Percentiles rank a stretch among this genome's conserved stretches.
Conservation (phyloP, 2,888 invertebrate species). For the Platycheirus albimanus region DNA sequence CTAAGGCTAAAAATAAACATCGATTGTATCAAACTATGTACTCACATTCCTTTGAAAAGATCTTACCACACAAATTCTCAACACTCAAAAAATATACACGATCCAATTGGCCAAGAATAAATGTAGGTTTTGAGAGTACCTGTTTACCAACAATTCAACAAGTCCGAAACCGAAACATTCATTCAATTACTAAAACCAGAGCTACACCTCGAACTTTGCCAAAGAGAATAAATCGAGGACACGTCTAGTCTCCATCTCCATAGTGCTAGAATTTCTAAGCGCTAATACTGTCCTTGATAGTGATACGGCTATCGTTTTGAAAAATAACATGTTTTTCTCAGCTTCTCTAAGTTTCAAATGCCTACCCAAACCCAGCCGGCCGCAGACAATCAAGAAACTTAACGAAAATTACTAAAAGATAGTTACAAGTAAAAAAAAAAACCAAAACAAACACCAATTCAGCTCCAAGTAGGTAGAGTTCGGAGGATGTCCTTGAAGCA, state of each 20-base stretch:
- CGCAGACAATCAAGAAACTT: constrained; percentile 43
- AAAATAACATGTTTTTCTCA: constrained; percentile 34
- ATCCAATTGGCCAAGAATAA: no score
- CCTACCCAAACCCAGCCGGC: constrained; percentile 11
- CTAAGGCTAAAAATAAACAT: no score
- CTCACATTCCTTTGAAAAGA: no score
- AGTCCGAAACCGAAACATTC: no score
- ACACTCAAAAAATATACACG: no score
- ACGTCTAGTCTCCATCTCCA: constrained; percentile 14
- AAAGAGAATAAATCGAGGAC: constrained; percentile 47
- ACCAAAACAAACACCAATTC: constrained; percentile 26
- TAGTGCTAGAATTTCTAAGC: constrained; percentile 33
- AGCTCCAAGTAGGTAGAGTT: constrained; percentile 65
- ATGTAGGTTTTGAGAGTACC: no score
- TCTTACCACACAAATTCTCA: no score
- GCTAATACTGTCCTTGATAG: constrained; percentile 55
- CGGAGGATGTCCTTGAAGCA: constrained; percentile 63
- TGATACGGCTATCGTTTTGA: constrained; percentile 39
- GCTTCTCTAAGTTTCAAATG: constrained; percentile 31
- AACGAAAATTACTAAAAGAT: constrained; percentile 35
- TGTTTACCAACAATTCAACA: no score
- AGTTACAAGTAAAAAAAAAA: not conserved
- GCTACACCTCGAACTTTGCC: constrained; percentile 51
- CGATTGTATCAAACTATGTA: no score
- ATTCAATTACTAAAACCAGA: not conserved